These are phyloP conservation scores for Meteorus cinctellus DNA, from an alignment of 2,888 invertebrate genomes.

Conservation along the genomic window DNA sequence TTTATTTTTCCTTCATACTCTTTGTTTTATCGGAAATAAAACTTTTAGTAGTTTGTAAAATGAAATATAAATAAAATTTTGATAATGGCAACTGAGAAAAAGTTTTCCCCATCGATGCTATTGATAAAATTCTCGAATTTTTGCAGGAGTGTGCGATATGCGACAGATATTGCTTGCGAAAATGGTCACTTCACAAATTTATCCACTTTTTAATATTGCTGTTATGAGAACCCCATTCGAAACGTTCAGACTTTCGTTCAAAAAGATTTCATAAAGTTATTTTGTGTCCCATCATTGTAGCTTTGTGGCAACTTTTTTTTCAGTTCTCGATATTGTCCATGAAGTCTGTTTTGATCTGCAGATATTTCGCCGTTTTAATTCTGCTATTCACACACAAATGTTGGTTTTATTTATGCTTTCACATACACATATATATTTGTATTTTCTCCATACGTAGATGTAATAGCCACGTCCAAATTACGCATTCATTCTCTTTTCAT, in stretches of 20 bases:
- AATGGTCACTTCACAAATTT: background rate
- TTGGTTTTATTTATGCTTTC: too few species aligned
- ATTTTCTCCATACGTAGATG: background rate
- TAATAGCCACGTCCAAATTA: slow-evolving; percentile 31
- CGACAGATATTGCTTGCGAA: background rate
- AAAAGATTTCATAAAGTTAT: too few species aligned
- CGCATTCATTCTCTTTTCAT: slow-evolving; percentile 25
- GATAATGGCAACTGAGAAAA: background rate
- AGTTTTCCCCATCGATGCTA: background rate
- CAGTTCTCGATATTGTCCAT: too few species aligned
- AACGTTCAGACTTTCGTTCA: too few species aligned
- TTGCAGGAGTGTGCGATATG: background rate
- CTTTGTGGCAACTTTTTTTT: too few species aligned
- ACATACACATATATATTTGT: background rate
- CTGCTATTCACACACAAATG: background rate
- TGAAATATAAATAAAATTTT: background rate
- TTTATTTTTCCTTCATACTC: background rate
- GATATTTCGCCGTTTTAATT: slow-evolving; percentile 5
- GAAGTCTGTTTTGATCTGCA: too few species aligned
- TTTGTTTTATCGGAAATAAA: background rate
- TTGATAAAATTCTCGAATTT: background rate
- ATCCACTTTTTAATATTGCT: background rate
- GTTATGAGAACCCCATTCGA: too few species aligned
- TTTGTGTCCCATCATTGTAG: too few species aligned
- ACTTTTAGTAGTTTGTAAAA: slow-evolving; percentile 4